These are phyloP conservation scores for Acipenser transmontanus DNA, from an alignment of 2,797 vertebrate genomes.

Conservation along the genomic window DNA sequence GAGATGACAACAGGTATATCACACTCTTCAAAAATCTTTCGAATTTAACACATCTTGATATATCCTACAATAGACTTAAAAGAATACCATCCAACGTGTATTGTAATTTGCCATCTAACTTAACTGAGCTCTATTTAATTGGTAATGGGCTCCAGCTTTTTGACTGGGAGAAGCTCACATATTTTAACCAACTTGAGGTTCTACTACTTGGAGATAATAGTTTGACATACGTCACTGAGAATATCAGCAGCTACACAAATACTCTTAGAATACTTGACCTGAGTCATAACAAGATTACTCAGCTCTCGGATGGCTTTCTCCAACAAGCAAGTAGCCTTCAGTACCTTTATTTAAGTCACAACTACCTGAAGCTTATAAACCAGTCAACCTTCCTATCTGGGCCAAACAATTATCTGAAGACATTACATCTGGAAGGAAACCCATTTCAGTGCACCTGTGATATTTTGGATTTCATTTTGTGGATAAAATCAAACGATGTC, in stretches of 20 bases:
- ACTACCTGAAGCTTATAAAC: constrained; percentile 56
- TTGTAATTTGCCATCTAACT: constrained; percentile 41
- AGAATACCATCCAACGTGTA: constrained; percentile 46
- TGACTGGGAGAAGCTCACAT: constrained; percentile 45
- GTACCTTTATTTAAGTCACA: constrained; percentile 56
- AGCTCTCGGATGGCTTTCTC: constrained; percentile 48
- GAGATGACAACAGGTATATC: constrained; percentile 36
- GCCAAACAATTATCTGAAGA: constrained; percentile 33
- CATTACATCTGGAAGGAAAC: constrained; percentile 52
- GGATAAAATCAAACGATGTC: constrained; percentile 50
- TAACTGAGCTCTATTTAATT: constrained; percentile 45
- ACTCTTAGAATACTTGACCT: constrained; percentile 58
- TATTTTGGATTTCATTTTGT: constrained; percentile 55
- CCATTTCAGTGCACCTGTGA: constrained; percentile 66
- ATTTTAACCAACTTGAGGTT: constrained; percentile 44
- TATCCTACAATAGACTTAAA: constrained; percentile 53
- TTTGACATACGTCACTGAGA: constrained; percentile 38
- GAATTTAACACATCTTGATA: constrained; percentile 59
- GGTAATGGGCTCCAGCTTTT: constrained; percentile 49
- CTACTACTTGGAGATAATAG: constrained; percentile 59
- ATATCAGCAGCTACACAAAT: constrained; percentile 30
- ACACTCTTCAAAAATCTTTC: constrained; percentile 50
- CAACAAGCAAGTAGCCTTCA: constrained; percentile 34
- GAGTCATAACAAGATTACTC: constrained; percentile 51
- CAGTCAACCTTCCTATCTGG: constrained; percentile 41